phyloP scores from a whole-genome alignment of 2,797 vertebrate genomes.

The Paedocypris micromegethes region DNA sequence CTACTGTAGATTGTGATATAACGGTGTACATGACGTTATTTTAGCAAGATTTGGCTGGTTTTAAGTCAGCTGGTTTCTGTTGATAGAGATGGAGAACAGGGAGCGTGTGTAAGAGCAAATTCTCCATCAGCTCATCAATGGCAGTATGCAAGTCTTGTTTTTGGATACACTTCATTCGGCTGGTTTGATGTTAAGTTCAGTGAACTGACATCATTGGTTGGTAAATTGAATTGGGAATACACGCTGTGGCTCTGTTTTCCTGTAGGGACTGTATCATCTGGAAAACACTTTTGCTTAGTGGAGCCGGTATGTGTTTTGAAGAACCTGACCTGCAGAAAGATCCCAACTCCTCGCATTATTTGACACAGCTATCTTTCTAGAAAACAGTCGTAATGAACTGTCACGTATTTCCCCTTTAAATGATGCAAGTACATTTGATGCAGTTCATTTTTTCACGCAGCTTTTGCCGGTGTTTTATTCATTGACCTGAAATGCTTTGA shows the following conservation, averaged over 20 bases:
- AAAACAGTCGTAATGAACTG: no score
- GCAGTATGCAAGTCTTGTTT: not conserved
- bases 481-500: not conserved
- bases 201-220: conserved; percentile 3
- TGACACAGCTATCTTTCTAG: not conserved
- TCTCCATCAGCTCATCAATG: not conserved
- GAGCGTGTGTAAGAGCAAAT: no score
- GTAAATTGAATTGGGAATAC: conserved; percentile 10
- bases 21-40: no score
- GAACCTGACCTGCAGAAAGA: conserved; percentile 30
- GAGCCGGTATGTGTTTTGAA: conserved; percentile 30
- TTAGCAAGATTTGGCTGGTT: no score
- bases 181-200: conserved; percentile 14
- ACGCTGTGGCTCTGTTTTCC: conserved; percentile 8
- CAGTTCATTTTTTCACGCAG: conserved; percentile 2
- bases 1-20: no score
- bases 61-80: no score
- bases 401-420: conserved; percentile 1
- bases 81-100: no score
- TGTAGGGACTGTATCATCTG: conserved; percentile 20
- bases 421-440: conserved; percentile 32
- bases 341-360: conserved; percentile 35
- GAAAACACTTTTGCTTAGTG: conserved; percentile 27
- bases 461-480: conserved; percentile 21
- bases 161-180: conserved; percentile 6